Conservation (phyloP, 2,888 invertebrate genomes). For the Drosophila meridionalis region DNA sequence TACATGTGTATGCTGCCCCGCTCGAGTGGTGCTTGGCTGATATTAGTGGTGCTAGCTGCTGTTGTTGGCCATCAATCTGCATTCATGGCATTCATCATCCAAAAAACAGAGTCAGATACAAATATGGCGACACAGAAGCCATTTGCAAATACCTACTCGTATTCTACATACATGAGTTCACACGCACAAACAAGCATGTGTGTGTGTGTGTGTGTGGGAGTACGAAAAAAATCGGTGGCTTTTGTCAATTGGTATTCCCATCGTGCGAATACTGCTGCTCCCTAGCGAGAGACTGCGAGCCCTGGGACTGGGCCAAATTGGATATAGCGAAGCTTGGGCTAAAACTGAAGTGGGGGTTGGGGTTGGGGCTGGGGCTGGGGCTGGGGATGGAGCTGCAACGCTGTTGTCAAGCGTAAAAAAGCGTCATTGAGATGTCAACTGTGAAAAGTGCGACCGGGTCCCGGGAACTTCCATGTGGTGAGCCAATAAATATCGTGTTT, state of each 20-base stretch:
- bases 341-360: background rate
- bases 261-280: constrained; percentile 36
- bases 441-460: constrained; percentile 69
- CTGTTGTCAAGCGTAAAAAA: constrained; percentile 57
- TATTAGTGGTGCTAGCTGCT: constrained; percentile 13
- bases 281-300: background rate
- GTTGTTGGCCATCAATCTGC: constrained; percentile 63
- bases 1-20: background rate
- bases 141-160: constrained; percentile 67
- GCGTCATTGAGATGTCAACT: constrained; percentile 77
- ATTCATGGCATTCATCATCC: constrained; percentile 66
- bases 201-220: background rate
- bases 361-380: background rate
- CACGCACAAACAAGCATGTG: constrained; percentile 2
- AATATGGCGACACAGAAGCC: constrained; percentile 68
- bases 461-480: constrained; percentile 59
- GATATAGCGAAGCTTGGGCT: constrained; percentile 6
- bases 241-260: constrained; percentile 70
- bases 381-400: background rate
- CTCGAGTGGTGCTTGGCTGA: constrained; percentile 4
- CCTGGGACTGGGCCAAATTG: constrained; percentile 3
- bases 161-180: constrained; percentile 14
- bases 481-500: constrained; percentile 80
- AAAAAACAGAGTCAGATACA: constrained; percentile 68
- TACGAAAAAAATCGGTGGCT: constrained; percentile 46